phyloP scores from a whole-genome alignment of 2,797 vertebrate species.

The Amphiprion clarkii region DNA sequence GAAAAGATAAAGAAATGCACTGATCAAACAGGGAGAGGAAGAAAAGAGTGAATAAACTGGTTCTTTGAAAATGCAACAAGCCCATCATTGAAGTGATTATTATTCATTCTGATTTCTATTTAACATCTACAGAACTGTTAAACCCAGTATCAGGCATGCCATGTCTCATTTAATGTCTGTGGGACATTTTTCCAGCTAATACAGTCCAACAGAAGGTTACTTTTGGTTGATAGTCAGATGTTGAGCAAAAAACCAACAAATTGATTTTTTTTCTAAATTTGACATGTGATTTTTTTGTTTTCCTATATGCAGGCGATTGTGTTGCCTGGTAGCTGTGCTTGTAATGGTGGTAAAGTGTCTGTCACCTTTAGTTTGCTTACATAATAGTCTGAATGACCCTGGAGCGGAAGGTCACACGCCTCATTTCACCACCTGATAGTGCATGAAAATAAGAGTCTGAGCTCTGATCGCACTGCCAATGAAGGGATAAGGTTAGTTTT shows the following conservation, averaged over 20 bases:
- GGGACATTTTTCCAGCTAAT: not conserved
- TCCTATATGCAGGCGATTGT: not conserved
- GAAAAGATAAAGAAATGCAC: too few species aligned
- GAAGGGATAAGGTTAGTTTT: conserved; percentile 40
- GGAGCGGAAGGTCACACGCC: conserved; percentile 32
- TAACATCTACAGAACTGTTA: not conserved
- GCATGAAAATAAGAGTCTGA: conserved; percentile 44
- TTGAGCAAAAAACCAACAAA: not conserved
- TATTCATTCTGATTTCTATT: not conserved
- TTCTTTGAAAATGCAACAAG: not conserved
- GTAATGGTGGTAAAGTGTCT: not conserved
- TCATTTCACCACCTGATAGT: conserved; percentile 51
- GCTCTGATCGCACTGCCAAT: not conserved
- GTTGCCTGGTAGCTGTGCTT: not conserved
- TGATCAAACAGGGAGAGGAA: not conserved
- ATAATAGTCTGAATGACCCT: conserved; percentile 26
- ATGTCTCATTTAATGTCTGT: not conserved
- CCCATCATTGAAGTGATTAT: not conserved
- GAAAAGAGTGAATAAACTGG: not conserved
- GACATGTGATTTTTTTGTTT: not conserved
- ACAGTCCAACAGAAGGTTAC: not conserved
- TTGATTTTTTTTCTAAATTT: not conserved
- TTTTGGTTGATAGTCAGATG: not conserved
- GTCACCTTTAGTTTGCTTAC: conserved; percentile 34
- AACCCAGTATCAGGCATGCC: not conserved